phyloP scores from a whole-genome alignment of 2,113 vertebrate genomes.

The Calidris pygmaea region DNA sequence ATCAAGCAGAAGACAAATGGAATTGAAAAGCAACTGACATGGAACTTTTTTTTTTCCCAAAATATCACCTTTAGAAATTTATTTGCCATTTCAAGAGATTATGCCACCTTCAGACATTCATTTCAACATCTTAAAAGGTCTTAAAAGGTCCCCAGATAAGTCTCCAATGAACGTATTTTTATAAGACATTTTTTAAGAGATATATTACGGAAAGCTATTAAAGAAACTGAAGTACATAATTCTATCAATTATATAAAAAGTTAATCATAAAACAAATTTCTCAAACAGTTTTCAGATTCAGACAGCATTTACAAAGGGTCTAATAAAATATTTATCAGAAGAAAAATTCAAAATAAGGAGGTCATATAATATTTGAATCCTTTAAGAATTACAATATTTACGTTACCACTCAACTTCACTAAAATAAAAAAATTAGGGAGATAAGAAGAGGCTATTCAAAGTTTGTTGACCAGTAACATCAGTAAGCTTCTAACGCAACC shows the following conservation, averaged over 20 bases:
- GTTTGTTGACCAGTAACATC: neutral
- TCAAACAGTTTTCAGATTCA: neutral
- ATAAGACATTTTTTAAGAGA: neutral
- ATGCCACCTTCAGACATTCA: neutral
- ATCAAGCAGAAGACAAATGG: neutral
- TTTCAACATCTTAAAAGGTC: neutral
- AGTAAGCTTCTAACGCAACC: neutral
- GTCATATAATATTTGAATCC: neutral
- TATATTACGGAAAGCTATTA: neutral
- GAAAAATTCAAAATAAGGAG: neutral
- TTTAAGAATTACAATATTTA: neutral
- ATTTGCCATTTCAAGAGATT: neutral
- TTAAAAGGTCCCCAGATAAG: neutral
- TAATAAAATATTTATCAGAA: neutral
- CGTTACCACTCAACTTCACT: neutral
- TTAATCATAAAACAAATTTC: neutral
- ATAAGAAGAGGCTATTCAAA: neutral
- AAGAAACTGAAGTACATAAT: neutral
- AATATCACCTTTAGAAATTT: neutral
- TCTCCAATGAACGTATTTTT: neutral
- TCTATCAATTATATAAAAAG: neutral
- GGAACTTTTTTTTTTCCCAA: neutral
- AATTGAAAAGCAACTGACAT: neutral
- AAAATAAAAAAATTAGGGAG: neutral
- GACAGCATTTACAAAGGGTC: neutral